A percentile compares a stretch with the other conserved stretches of the same genome.
Evolutionary conservation across 2,113 vertebrate genomes (phyloP).

Genomic region (Mus musculus): GRCm39 chr12:93424001-93424500

Average conservation of each 20-base stretch:
- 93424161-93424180: neutral
- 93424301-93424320: neutral
- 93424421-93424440: neutral
- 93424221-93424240: neutral
- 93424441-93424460: neutral
- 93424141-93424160: neutral
- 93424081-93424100: neutral
- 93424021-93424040: neutral
- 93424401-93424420: neutral
- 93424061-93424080: neutral
- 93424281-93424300: neutral
- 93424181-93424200: neutral
- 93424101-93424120: neutral
- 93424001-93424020: neutral
- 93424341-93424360: neutral
- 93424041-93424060: too few species aligned
- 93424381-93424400: neutral
- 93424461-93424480: neutral
- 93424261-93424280: neutral
- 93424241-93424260: neutral
- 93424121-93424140: neutral
- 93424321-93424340: neutral
- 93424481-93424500: neutral
- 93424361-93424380: neutral
- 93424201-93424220: neutral